Base-by-base conservation (phyloP, 2,113 vertebrate species). In the Bambusicola thoracicus region DNA sequence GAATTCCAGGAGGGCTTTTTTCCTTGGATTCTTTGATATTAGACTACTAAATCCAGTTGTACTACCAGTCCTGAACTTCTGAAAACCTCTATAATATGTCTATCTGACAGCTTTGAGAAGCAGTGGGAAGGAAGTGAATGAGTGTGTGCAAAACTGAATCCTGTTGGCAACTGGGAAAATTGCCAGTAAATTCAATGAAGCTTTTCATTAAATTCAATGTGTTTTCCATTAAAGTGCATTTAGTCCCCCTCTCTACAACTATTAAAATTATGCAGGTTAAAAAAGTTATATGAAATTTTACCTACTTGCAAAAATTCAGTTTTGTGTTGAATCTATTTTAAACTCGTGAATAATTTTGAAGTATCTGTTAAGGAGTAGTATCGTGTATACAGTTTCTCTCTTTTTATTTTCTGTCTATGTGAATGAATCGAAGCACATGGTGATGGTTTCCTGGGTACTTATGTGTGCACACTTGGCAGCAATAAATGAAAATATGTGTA, bases 241-340 rank as follows among this genome's bases (percentile, higher is more conserved):
- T 94, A 93, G 67, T 44, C 41, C 94, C 75, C 73, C 66, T 72
- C 43, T 92, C 51, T 86, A 40, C n/a, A 82, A 55, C 81, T 85
- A 48, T 92, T 94, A 70, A 78, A 81, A 24, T 86, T 75, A 56
- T 36, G 43, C 9, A 76, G 53, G 75, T 92, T 93, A 68, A 48
- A 87, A 92, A 94, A 93, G 29, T 93, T 87, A 70, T 48, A 67
- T 69, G 44, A 89, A 87, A 80, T 96, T 87, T 94, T 85, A 87
- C 27, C 13, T 87, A 40, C 32, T 89, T 89, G 34, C 78, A 96
- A 94, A 91, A 87, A 87, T 61, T 85, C 34, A 53, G 12, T 85
- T 68, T 85, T 68, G 65, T 77, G 18, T 83, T 80, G 79, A 51
- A 74, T 74, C 55, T 85, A 40, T 93, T 94, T 93, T 91, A 89